Base-by-base conservation (phyloP, 2,797 vertebrate species). In the Rallus crepitans region DNA sequence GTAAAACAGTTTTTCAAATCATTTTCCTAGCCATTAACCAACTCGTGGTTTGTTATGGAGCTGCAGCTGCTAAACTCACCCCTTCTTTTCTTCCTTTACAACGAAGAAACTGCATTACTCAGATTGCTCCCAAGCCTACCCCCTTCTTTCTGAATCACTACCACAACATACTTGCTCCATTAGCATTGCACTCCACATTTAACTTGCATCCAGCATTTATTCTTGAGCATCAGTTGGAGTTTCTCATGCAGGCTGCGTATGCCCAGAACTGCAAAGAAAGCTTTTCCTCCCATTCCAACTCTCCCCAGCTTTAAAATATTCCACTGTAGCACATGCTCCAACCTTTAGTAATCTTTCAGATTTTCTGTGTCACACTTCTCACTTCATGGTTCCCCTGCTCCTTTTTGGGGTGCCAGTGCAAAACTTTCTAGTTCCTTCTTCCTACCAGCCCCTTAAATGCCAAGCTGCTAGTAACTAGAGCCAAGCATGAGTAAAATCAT, bases 11-110 rank as follows among this genome's bases (percentile, higher is more conserved):
- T 93, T 91, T 89, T 53, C 12, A 48, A 82, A 71, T 35, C 1
- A 6, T 82, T 93, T 92, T 92, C 70, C 27, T 17, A 35, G 42
- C 40, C 82, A 86, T 88, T 77, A 95, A 77, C 31, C 55, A 77
- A 40, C 40, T 19, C 82, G 30, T 40, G 48, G 73, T 25, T 92
- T 76, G 53, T 59, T 70, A 27, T 18, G 45, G 71, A 15, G 82
- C 45, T 47, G 37, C 69, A 93, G 75, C 55, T 88, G 82, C 42
- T 85, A 55, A 95, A 52, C 35, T 75, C 68, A 40, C 20, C 48
- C 21, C 8, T 53, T 71, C 64, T 40, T 69, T 60, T 27, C 65
- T 71, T 82, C 55, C 56, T 91, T 88, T 39, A 42, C 69, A 57
- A 66, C 24, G 35, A 83, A 68, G 30, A 81, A 12, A 42, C 14